Evolutionary conservation across 2,888 invertebrate genomes (phyloP).

Genomic region (Heliconius sara): DNA sequence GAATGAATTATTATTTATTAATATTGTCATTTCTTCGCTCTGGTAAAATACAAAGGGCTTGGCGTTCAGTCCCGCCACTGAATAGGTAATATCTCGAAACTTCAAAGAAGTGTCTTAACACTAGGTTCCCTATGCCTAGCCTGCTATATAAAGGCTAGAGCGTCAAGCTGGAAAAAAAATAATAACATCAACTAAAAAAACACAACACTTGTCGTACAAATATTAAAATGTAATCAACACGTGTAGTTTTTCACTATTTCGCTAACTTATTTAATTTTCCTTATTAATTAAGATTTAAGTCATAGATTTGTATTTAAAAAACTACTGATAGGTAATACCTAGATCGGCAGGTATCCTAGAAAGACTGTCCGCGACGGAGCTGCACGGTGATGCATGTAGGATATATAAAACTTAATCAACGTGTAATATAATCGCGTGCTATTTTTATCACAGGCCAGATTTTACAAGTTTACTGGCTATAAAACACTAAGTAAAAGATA

Average conservation of each 20-base stretch:
- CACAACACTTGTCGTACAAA: not conserved
- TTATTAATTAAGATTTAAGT: not conserved
- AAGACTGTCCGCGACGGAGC: constrained; percentile 24
- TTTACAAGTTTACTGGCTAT: constrained; percentile 34
- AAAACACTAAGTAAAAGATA: constrained; percentile 22
- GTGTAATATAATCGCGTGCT: constrained; percentile 32
- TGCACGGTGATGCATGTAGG: constrained; percentile 25
- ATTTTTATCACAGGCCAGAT: constrained; percentile 32
- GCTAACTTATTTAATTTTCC: not conserved
- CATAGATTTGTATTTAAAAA: not conserved
- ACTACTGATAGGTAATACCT: not conserved
- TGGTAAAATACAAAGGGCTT: no score
- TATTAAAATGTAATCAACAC: not conserved
- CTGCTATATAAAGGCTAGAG: no score
- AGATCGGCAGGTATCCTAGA: not conserved
- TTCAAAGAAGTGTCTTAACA: no score
- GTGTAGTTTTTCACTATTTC: not conserved
- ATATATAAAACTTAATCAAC: constrained; percentile 29
- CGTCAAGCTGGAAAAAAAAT: no score
- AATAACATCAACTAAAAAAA: not conserved
- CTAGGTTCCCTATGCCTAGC: no score
- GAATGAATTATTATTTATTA: no score
- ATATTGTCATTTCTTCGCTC: no score
- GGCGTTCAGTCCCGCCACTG: no score
- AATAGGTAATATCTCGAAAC: no score